phyloP scores from a whole-genome alignment of 1,140 invertebrate species.

The Odontomachus brunneus region DNA sequence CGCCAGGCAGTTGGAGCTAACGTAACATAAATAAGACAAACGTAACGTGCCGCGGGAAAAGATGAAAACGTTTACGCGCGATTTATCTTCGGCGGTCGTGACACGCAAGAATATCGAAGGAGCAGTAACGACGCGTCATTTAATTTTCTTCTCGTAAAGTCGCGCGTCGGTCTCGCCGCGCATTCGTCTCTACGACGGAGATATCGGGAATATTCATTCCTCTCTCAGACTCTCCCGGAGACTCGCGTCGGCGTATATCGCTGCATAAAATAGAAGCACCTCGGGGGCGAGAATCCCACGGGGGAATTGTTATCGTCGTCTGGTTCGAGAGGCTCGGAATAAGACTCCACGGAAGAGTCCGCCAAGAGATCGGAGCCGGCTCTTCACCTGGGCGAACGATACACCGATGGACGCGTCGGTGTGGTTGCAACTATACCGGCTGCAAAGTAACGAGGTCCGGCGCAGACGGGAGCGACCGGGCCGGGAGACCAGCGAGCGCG shows the following conservation, averaged over 20 bases:
- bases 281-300: neutral
- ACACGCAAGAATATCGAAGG: neutral
- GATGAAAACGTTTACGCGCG: neutral
- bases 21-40: too few relatives aligned
- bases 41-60: neutral
- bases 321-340: slow-evolving; percentile 41
- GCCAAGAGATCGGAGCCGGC: slow-evolving; percentile 16
- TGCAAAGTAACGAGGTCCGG: slow-evolving; percentile 61
- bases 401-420: too few relatives aligned
- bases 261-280: slow-evolving; percentile 21
- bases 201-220: neutral
- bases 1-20: too few relatives aligned
- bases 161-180: neutral
- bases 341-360: slow-evolving; percentile 55
- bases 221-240: neutral
- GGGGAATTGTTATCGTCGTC: slow-evolving; percentile 65
- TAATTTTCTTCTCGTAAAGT: neutral
- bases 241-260: neutral
- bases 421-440: slow-evolving; percentile 38
- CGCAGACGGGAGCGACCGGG: slow-evolving; percentile 27
- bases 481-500: slow-evolving; percentile 2
- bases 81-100: neutral
- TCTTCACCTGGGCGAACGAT: slow-evolving; percentile 11
- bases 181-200: slow-evolving; percentile 4
- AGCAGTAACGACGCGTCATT: neutral